A percentile compares a stretch with the other conserved stretches of the same genome.
Evolutionary conservation across 64 coral and sea anemone species (phyloP).

Genomic region (Montipora capricornis): DNA sequence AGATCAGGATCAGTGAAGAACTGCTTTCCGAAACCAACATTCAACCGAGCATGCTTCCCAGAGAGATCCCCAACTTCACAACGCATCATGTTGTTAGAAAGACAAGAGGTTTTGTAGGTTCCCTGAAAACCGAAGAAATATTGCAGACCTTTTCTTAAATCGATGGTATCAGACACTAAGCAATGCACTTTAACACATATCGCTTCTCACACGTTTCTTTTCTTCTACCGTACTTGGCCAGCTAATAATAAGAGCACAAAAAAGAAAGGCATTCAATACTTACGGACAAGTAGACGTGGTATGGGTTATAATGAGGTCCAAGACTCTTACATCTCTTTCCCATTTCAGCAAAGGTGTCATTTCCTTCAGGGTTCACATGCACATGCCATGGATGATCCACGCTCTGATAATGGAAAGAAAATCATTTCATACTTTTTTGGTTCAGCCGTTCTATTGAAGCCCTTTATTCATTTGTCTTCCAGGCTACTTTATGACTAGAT

Average conservation of each 20-base stretch:
- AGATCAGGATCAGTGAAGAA: conserved; percentile 84
- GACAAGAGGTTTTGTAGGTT: conserved; percentile 83
- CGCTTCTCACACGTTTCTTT: no score
- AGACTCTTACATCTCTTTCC: conserved; percentile 75
- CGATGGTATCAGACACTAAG: no score
- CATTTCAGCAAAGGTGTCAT: conserved; percentile 50
- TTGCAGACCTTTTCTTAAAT: no score
- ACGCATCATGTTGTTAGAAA: conserved; percentile 66
- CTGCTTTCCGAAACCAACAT: conserved; percentile 70
- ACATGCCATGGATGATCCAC: conserved; percentile 93
- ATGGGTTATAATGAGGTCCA: conserved; percentile 92
- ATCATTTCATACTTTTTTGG: no score
- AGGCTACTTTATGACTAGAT: no score
- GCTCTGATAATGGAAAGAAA: conserved; percentile 55
- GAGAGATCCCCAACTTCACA: conserved; percentile 96
- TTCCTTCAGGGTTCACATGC: conserved; percentile 77
- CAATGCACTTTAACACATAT: no score
- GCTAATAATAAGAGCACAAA: neutral
- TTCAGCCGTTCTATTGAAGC: no score
- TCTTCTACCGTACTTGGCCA: no score
- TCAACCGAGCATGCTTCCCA: conserved; percentile 69
- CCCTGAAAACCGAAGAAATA: conserved; percentile 51
- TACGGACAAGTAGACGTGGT: conserved; percentile 76
- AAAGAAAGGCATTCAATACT: neutral
- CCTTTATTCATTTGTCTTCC: no score